phyloP scores from a whole-genome alignment of 2,113 vertebrate genomes.

The Xenopus laevis region DNA sequence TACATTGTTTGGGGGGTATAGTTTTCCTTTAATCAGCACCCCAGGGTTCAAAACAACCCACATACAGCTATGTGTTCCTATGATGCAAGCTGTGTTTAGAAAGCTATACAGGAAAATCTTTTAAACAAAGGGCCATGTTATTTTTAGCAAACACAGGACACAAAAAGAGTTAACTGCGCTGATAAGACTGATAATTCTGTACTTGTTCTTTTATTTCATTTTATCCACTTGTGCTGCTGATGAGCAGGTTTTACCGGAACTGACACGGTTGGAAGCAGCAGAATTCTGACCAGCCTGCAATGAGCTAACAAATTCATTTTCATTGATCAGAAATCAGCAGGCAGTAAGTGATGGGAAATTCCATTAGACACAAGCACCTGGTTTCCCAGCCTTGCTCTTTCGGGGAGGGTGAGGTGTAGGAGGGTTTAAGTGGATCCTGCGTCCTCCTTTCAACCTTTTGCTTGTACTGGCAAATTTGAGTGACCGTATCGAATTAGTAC shows the following conservation, averaged over 20 bases:
- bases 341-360: slow-evolving; percentile 82
- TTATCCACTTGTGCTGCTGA: slow-evolving; percentile 74
- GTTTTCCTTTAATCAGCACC: too few relatives aligned
- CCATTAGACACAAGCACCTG: slow-evolving; percentile 68
- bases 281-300: slow-evolving; percentile 70
- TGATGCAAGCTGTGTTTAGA: too few relatives aligned
- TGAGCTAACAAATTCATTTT: slow-evolving; percentile 83
- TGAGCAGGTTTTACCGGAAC: slow-evolving; percentile 81
- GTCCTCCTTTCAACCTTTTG: slow-evolving; percentile 27
- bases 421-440: slow-evolving; percentile 30
- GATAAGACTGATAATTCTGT: slow-evolving; percentile 70
- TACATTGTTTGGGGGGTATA: too few relatives aligned
- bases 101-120: too few relatives aligned
- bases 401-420: slow-evolving; percentile 33
- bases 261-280: slow-evolving; percentile 76
- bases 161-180: slow-evolving; percentile 63
- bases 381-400: slow-evolving; percentile 45
- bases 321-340: slow-evolving; percentile 84
- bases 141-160: slow-evolving; percentile 48
- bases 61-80: too few relatives aligned
- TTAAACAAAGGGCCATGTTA: neutral
- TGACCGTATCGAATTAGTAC: too few relatives aligned
- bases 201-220: slow-evolving; percentile 79
- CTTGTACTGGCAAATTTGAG: neutral
- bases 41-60: too few relatives aligned